These are phyloP conservation scores for Pseudomyrmex pallidus DNA, from an alignment of 1,140 invertebrate genomes.

Conservation along the genomic window DNA sequence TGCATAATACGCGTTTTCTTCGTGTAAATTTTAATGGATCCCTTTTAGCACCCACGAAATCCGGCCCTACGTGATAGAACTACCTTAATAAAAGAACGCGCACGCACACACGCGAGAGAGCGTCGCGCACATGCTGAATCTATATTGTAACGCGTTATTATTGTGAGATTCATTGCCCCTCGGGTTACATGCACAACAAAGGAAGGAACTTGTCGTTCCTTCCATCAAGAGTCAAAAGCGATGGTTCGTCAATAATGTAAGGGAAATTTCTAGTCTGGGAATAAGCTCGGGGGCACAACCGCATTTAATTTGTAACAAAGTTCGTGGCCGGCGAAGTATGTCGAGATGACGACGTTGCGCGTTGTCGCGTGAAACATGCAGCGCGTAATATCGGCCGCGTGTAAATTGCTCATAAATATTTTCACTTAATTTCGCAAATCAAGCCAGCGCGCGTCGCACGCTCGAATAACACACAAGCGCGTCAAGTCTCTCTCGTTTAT, in stretches of 20 bases:
- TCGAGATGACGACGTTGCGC: slow-evolving; percentile 12
- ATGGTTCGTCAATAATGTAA: slow-evolving; percentile 53
- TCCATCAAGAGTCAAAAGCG: slow-evolving; percentile 45
- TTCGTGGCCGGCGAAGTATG: slow-evolving; percentile 13
- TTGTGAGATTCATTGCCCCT: slow-evolving; percentile 25
- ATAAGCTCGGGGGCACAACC: slow-evolving; percentile 28
- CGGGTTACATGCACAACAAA: not conserved
- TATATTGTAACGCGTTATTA: not conserved
- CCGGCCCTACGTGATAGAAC: too few species aligned
- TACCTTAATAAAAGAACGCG: not conserved
- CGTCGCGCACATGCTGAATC: too few species aligned
- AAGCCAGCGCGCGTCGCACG: slow-evolving; percentile 5
- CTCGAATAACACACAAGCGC: slow-evolving; percentile 26
- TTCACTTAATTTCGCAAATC: slow-evolving; percentile 68
- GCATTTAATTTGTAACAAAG: slow-evolving; percentile 57
- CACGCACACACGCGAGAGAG: too few species aligned
- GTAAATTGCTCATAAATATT: slow-evolving; percentile 61
- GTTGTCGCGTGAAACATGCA: slow-evolving; percentile 42
- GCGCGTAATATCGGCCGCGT: slow-evolving; percentile 29
- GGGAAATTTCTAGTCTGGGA: slow-evolving; percentile 25
- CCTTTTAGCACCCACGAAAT: too few species aligned
- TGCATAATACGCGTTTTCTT: too few species aligned
- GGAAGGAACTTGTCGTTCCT: slow-evolving; percentile 17
- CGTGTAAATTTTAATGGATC: too few species aligned
- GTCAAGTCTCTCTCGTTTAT: not conserved